Evolutionary conservation across 2,888 invertebrate genomes (phyloP), one percentile per base, ranked within the genome.

Genomic region (Melanostoma scalare): DNA sequence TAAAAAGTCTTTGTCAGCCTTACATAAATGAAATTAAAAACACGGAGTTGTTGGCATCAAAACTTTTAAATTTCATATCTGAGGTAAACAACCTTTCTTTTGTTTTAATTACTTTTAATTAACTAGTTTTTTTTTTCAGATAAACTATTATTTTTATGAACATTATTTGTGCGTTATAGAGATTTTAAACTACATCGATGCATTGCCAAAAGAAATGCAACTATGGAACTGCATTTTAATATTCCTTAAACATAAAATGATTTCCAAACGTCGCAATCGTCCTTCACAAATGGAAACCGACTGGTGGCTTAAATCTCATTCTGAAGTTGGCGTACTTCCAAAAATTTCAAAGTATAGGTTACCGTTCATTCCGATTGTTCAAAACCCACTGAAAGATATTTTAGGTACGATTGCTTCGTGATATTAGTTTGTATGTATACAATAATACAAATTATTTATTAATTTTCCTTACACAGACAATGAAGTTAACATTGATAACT

Each of bases 61-160:
- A 89, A 79, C 85, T 91, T 0, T 87, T 89, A 38, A 87, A 88
- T 33, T 89, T 90, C 36, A 88, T 91, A 58, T 85, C 87, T 6
- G 89, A 90, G 87, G 90, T 90, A 72, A 56, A 44, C 20, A 20
- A 20, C 20, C 20, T 20, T 9, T 1, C 20, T 38, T 35, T 38
- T 48, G 4, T 36, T 44, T 8, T 8, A 4, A 20, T 31, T 31
- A 3, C n/a, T n/a, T 35, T 65, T 69, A 48, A 35, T 40, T 52
- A 33, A 20, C 20, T 20, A 20, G 20, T 20, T 38, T 35, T 48
- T 71, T 71, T 4, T 67, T 85, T 35, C 38, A 91, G 90, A 90
- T 91, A 33, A 90, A 91, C 82, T 89, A 89, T 3, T 91, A 91
- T 79, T 91, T 91, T 73, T 91, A 91, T 85, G 91, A 91, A 77